Evolutionary conservation across 2,113 vertebrate species (phyloP), one percentile per base, ranked within the genome.

Genomic region (Salvelinus sp.): DNA sequence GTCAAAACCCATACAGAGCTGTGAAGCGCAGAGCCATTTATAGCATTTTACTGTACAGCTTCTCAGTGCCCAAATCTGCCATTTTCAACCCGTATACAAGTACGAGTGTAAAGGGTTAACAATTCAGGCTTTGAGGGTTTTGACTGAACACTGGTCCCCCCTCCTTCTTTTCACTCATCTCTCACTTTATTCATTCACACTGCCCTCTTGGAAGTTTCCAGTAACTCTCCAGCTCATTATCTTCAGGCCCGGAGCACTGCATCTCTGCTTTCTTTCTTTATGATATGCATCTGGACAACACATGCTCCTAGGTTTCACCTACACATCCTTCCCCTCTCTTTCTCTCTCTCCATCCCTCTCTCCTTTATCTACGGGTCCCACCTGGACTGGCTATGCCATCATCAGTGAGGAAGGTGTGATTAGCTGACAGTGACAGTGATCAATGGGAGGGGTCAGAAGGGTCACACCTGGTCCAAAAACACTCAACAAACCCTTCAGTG

Each of bases 231-330:
- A 76, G 66, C 88, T 92, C 89, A 86, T 93, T 93, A 91, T 88
- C 85, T 73, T 64, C 63, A 62, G 22, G 88, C 89, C 89, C 79
- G 83, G 68, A 87, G 91, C 78, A 62, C 66, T 76, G 50, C 58
- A 22, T 62, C n/a, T 60, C 50, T 16, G 18, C 20, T 48, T 33
- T 76, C 54, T 66, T 48, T 73, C 77, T 88, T 89, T 84, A 83
- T 75, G 66, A 82, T 79, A 44, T 65, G 75, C 92, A 93, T 93
- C 91, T 93, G 93, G 92, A 83, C 77, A 82, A 73, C 92, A 93
- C 78, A 92, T 92, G 91, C 70, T 74, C 65, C n/a, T 62, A 22
- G 58, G 58, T 69, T 86, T 33, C 79, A 87, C 83, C 88, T 79
- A 70, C 75, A 76, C 18, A 28, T 47, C 54, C 50, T 60, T 58